Conservation (phyloP, 2,797 vertebrate genomes). For the Lepus oiostolus region DNA sequence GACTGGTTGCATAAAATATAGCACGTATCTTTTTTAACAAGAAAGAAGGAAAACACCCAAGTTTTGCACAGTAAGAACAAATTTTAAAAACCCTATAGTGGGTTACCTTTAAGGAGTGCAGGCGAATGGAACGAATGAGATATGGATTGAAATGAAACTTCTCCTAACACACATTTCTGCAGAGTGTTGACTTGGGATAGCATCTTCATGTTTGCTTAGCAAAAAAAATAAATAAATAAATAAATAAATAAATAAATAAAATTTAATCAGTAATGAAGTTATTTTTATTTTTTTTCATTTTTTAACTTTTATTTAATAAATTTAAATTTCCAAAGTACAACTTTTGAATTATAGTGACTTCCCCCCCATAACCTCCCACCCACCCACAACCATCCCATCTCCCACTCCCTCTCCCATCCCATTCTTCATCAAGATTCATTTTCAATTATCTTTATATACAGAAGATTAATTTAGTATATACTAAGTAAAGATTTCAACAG, state of each 20-base stretch:
- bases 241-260: background rate
- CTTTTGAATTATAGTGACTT: too few species aligned
- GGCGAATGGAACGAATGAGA: background rate
- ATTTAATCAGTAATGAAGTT: background rate
- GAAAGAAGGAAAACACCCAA: too few species aligned
- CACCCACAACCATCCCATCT: too few species aligned
- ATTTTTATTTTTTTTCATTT: too few species aligned
- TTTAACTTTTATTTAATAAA: too few species aligned
- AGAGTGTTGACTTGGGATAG: background rate
- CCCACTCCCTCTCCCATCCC: too few species aligned
- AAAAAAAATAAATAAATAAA: background rate
- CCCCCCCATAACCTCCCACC: too few species aligned
- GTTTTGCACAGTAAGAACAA: background rate
- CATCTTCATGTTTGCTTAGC: background rate
- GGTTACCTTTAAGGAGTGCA: background rate
- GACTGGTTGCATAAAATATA: background rate
- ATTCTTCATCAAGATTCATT: too few species aligned
- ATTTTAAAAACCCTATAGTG: background rate
- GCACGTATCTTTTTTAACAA: background rate
- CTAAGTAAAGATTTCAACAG: too few species aligned
- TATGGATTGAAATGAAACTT: accelerated
- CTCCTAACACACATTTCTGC: background rate
- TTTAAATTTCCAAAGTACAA: too few species aligned
- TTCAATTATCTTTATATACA: too few species aligned
- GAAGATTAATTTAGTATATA: too few species aligned